Evolutionary conservation across 1,140 invertebrate genomes (phyloP), one percentile per base, ranked within the genome.

Genomic region (Pogonus chalceus): DNA sequence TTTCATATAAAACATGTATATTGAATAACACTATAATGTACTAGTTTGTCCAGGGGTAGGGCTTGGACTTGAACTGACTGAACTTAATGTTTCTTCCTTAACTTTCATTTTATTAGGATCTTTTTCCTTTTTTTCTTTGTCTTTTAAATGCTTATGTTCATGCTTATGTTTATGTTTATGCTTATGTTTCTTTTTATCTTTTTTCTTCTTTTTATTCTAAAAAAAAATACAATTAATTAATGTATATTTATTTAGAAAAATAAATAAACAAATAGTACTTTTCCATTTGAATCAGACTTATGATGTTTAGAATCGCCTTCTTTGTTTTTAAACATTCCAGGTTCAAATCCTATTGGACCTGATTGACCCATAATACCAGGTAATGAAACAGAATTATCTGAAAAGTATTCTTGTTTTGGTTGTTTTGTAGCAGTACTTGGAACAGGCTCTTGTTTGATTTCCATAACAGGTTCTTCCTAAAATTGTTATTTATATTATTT

Each of bases 131-230:
- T 75, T 72, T 14, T 70, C 70, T 56, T 76, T 75, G 31, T 68
- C 71, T 51, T 78, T 76, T 26, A 68, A 58, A 51, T 75, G 70
- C 57, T 80, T 81, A 58, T 85, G 81, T 57, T 85, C 78, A 65
- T 80, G 83, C 61, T 83, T 82, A 67, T 87, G 85, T 58, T 84
- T 83, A 59, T 85, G 82, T 58, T 87, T 85, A 60, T 87, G 79
- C 61, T 82, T 86, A 58, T 88, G 83, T 65, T 86, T 87, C 59
- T 87, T 82, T 62, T 87, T 88, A 69, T 89, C 85, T 63, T 88
- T 89, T 51, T 90, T 83, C 62, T 90, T 88, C 62, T 89, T 87
- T 65, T 89, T 87, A 57, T 78, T 70, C 79, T 84, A 62, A 59
- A 37, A 63, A 62, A 59, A 63, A 61, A 60, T 53, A 48, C 57